These are phyloP conservation scores for Hirudinaria manillensis DNA, from an alignment of 2,888 invertebrate species.

Conservation along the genomic window DNA sequence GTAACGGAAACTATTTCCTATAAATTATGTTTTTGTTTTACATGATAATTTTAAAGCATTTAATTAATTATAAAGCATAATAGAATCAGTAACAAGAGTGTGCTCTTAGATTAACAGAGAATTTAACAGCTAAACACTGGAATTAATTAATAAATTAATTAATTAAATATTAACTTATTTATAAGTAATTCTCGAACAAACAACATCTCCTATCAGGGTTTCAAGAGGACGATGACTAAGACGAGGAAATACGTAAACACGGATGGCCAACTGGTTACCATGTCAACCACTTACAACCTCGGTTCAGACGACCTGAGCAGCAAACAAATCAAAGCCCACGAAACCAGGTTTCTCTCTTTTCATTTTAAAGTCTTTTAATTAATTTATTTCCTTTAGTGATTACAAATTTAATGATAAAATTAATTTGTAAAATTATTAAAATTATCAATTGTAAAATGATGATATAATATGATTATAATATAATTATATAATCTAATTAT, in stretches of 20 bases:
- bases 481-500: not conserved
- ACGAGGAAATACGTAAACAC: slow-evolving; percentile 27
- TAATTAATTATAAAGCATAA: too few relatives aligned
- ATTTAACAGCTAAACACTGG: too few relatives aligned
- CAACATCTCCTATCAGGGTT: slow-evolving; percentile 17
- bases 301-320: slow-evolving; percentile 23
- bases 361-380: not conserved
- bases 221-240: slow-evolving; percentile 34
- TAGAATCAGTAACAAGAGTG: too few relatives aligned
- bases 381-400: too few relatives aligned
- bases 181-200: not conserved
- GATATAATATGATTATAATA: not conserved
- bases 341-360: not conserved
- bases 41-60: too few relatives aligned
- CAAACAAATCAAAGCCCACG: slow-evolving; percentile 21
- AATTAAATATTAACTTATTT: too few relatives aligned
- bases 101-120: too few relatives aligned
- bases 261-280: slow-evolving; percentile 32
- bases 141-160: too few relatives aligned
- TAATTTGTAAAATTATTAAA: not conserved
- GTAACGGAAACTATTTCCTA: too few relatives aligned
- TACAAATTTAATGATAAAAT: too few relatives aligned
- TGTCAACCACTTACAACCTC: slow-evolving; percentile 20
- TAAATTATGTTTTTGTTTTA: too few relatives aligned
- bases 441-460: not conserved